phyloP scores from a whole-genome alignment of 1,140 invertebrate species.

The Drosophila aff. region DNA sequence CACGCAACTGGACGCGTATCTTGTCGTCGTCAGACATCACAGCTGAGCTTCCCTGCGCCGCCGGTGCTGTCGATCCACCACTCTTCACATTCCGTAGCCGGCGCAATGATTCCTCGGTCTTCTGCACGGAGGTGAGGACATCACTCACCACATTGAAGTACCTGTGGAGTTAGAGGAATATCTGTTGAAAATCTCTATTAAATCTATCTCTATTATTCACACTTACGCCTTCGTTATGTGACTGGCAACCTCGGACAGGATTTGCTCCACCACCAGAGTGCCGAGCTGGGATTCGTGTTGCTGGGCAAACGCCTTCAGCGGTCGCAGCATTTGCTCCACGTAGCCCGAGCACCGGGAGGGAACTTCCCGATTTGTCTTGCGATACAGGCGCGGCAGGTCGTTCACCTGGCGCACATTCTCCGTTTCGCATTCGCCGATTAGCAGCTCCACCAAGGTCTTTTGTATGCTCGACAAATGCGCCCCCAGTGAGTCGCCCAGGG shows the following conservation, averaged over 20 bases:
- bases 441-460: conserved; percentile 58
- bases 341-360: conserved; percentile 92
- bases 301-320: conserved; percentile 88
- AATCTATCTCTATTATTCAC: not conserved
- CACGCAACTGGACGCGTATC: conserved; percentile 94
- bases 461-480: conserved; percentile 57
- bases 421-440: conserved; percentile 70
- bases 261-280: conserved; percentile 85
- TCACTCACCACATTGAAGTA: conserved; percentile 93
- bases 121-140: conserved; percentile 96
- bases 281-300: conserved; percentile 87
- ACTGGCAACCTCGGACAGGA: conserved; percentile 87
- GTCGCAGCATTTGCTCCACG: conserved; percentile 89
- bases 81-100: conserved; percentile 93
- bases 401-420: conserved; percentile 87
- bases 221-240: conserved; percentile 90
- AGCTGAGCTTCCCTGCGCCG: conserved; percentile 82
- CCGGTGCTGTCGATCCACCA: conserved; percentile 62
- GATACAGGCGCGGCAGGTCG: conserved; percentile 96
- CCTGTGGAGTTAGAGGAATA: conserved; percentile 86
- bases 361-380: conserved; percentile 95
- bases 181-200: conserved; percentile 1
- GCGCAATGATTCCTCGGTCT: conserved; percentile 96
- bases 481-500: conserved; percentile 45
- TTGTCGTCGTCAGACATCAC: conserved; percentile 94